Base-by-base conservation (phyloP, 1,140 invertebrate species). In the Macrotrachela quadricornifera region DNA sequence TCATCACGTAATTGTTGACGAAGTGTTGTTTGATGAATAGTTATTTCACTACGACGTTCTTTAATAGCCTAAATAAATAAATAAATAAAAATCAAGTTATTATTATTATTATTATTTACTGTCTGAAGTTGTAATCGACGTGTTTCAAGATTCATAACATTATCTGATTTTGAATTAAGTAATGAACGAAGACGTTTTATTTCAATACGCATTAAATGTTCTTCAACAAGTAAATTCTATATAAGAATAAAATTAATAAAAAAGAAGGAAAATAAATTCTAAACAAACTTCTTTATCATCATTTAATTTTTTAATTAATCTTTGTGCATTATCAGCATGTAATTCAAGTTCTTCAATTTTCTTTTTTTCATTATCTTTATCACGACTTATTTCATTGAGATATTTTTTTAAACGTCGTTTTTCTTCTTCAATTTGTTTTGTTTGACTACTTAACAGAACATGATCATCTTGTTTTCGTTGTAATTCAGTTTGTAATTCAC, bases 11-110 rank as follows among this genome's bases (percentile, higher is more conserved):
- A 54, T 55, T 70, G 67, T n/a, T 67, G 61, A 41, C 51, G 56
- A 51, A 71, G 54, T 65, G 70, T 69, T 17, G 70, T 64, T 44
- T 61, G 67, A 56, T 71, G 69, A 48, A 70, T 66, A 16, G 59
- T 60, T 46, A 71, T 70, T 54, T 71, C 68, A 49, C 63, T 59
- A n/a, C 43, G 38, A n/a, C 68, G 57, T 50, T 71, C 68, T 54
- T 69, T 67, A 65, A 69, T 69, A 0, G 66, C 66, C 61, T 67
- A 56, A 1, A 44, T 37, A 49, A 42, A 46, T 3, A 38, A 17
- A 4, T 40, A 39, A 6, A 1, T 4, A 3, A 4, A 3, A 16
- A 48, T n/a, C 13, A 14, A 48, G 6, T n/a, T 4, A 1, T 14
- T 4, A 48, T 18, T 14, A 37, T 48, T 10, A 40, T 10, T 57